Evolutionary conservation across 2,113 vertebrate species (phyloP).

Genomic region (Embiotoca jacksoni): DNA sequence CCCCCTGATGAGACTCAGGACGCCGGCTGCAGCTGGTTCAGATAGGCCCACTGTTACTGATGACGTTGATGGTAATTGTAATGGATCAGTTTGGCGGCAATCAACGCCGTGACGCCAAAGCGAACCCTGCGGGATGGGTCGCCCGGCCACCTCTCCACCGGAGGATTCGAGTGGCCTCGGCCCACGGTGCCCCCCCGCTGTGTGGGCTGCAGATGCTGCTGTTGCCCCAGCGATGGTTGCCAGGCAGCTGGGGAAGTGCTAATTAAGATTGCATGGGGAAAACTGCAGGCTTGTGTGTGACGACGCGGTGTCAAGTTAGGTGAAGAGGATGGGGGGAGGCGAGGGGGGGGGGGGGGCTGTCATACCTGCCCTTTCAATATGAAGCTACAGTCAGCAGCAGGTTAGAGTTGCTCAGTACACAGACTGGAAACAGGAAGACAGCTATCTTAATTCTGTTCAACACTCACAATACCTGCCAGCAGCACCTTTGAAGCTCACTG

Average conservation of each 20-base stretch:
- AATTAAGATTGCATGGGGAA: slow-evolving; percentile 65
- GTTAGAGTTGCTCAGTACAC: neutral
- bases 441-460: too few relatives aligned
- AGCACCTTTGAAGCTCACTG: too few relatives aligned
- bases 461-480: too few relatives aligned
- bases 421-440: neutral
- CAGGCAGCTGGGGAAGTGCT: slow-evolving; percentile 75
- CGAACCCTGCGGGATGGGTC: neutral
- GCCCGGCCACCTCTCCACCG: neutral
- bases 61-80: slow-evolving; percentile 55
- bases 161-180: neutral
- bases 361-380: neutral
- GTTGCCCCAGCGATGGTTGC: slow-evolving; percentile 78
- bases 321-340: neutral
- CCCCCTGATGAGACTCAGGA: slow-evolving; percentile 33
- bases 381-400: neutral
- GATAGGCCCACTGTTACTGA: slow-evolving; percentile 36
- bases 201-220: slow-evolving; percentile 59
- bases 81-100: slow-evolving; percentile 20
- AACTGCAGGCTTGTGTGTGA: slow-evolving; percentile 34
- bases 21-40: slow-evolving; percentile 40
- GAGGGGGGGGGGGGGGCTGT: neutral
- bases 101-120: slow-evolving; percentile 8
- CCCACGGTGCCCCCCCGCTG: slow-evolving; percentile 17
- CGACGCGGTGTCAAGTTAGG: neutral